Evolutionary conservation across 2,888 invertebrate genomes (phyloP).

Genomic region (Oscheius sp.): DNA sequence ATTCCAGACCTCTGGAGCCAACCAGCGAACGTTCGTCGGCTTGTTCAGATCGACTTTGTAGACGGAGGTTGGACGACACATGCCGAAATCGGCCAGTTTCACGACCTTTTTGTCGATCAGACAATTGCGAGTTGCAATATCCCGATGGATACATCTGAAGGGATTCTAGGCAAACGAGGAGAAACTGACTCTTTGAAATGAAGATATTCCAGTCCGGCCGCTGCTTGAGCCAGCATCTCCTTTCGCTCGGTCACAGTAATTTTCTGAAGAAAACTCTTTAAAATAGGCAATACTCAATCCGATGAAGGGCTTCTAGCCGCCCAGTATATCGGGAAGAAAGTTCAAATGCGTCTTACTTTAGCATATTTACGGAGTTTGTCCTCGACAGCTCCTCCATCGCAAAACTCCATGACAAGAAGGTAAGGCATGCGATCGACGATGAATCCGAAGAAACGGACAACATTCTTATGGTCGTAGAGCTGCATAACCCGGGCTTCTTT

Average conservation of each 20-base stretch:
- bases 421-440: constrained; percentile 60
- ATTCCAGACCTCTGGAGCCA: constrained; percentile 63
- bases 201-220: constrained; percentile 60
- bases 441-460: constrained; percentile 61
- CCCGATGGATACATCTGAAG: constrained; percentile 59
- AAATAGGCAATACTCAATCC: no score
- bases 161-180: no score
- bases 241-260: constrained; percentile 27
- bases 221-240: constrained; percentile 33
- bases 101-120: constrained; percentile 51
- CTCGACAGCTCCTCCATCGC: constrained; percentile 52
- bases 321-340: no score
- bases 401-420: constrained; percentile 59
- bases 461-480: constrained; percentile 61
- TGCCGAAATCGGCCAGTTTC: constrained; percentile 64
- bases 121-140: constrained; percentile 62
- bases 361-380: constrained; percentile 31
- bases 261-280: no score
- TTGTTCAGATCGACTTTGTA: constrained; percentile 58
- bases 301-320: no score
- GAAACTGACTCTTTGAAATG: constrained; percentile 53
- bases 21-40: constrained; percentile 62
- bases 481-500: constrained; percentile 65
- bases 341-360: background rate
- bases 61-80: constrained; percentile 54